Evolutionary conservation across 2,888 invertebrate genomes (phyloP), one percentile per base, ranked within the genome.

Genomic region (Drosophila flavopinicola): DNA sequence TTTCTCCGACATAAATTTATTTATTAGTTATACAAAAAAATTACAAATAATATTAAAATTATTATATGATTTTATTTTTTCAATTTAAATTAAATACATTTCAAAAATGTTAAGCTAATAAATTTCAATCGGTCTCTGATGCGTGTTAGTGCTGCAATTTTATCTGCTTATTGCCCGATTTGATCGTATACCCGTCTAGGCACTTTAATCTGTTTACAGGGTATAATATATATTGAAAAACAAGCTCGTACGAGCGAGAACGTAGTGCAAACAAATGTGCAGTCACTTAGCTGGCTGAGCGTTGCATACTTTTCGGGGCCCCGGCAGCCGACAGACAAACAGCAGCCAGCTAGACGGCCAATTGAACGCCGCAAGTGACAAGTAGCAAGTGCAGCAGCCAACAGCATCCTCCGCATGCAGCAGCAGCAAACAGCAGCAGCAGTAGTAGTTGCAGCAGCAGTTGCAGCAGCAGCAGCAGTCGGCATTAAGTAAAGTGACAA

Each of bases 401-500:
- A 44, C 24, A 47, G 4, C 29, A 35, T 6, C 7, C n/a, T 24
- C 1, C 1, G 9, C 25, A 2, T 11, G 42, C 51, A 53, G 15
- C 45, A 24, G 4, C 39, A 38, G 20, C n/a, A n/a, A n/a, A n/a
- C 29, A 2, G 45, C 54, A 37, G 6, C 52, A 58, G 56, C 66
- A 32, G 0, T 30, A 5, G 20, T 20, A n/a, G 17, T 10, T 6
- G 25, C 37, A 29, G n/a, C 33, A 30, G 15, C 11, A 23, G 29
- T n/a, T n/a, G n/a, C n/a, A n/a, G 20, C 32, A 2, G 45, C 56
- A 37, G 7, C 53, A 58, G 56, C 66, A 37, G 44, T 29, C 24
- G 37, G 44, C 60, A 64, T 69, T 66, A 57, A 57, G 64, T 77
- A 61, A 66, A 77, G 67, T 66, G 73, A 61, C 66, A 71, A 69